Conservation (phyloP, 2,113 vertebrate genomes). For the Atrichornis clamosus region DNA sequence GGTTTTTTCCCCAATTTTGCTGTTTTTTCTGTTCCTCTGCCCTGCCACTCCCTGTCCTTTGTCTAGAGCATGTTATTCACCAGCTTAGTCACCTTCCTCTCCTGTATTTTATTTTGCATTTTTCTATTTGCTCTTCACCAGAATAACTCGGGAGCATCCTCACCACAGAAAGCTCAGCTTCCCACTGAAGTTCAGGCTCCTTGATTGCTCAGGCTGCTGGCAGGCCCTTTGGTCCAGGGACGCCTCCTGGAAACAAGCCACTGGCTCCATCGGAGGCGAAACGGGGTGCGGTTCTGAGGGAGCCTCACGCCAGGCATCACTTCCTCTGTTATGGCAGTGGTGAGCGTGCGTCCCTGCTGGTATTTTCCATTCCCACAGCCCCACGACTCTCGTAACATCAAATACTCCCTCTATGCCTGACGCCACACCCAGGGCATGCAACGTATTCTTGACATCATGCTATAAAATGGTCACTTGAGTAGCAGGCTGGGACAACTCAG, state of each 20-base stretch:
- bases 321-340: background rate
- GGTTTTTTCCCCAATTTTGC: background rate
- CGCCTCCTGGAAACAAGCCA: background rate
- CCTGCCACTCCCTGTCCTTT: background rate
- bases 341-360: background rate
- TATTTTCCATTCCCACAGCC: slow-evolving; percentile 19
- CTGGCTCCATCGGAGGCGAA: rapidly evolving
- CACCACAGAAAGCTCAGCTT: background rate
- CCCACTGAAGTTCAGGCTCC: background rate
- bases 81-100: slow-evolving; percentile 8
- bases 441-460: background rate
- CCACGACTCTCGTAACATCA: background rate
- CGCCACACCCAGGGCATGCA: background rate
- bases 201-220: background rate
- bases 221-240: background rate
- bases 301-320: background rate
- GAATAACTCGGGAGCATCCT: background rate
- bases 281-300: background rate
- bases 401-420: background rate
- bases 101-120: background rate
- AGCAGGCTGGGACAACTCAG: background rate
- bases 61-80: background rate
- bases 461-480: background rate
- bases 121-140: background rate
- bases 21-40: background rate